A percentile compares a stretch with the other conserved stretches of the same genome.
phyloP scores from a whole-genome alignment of 2,113 vertebrate genomes.

The Lycocorax pyrrhopterus region DNA sequence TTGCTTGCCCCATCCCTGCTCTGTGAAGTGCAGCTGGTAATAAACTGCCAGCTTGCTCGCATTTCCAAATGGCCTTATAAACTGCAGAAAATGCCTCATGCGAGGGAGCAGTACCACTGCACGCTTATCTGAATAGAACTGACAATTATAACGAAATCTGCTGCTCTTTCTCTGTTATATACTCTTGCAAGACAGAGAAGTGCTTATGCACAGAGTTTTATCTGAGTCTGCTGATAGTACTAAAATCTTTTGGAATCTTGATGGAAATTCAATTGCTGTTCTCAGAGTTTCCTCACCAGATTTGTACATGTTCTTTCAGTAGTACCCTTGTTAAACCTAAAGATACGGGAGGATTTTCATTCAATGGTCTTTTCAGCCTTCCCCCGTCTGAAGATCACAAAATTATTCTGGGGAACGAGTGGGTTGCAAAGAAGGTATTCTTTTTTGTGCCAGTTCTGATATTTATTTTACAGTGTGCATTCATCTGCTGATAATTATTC shows the following conservation, averaged over 20 bases:
- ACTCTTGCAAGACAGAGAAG: conserved; percentile 25
- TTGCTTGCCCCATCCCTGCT: background rate
- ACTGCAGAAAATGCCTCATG: background rate
- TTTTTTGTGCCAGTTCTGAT: background rate
- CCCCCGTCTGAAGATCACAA: background rate
- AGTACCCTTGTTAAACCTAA: background rate
- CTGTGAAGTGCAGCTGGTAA: conserved; percentile 11
- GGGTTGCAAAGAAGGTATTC: background rate
- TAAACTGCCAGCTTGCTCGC: conserved; percentile 23
- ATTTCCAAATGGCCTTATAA: conserved; percentile 41
- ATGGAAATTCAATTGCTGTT: conserved; percentile 53
- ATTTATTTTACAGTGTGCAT: conserved; percentile 25
- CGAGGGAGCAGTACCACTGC: background rate
- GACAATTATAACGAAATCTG: conserved; percentile 38
- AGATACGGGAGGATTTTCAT: background rate
- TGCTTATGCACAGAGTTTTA: conserved; percentile 49
- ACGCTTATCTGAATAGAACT: conserved; percentile 25
- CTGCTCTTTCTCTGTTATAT: conserved; percentile 24
- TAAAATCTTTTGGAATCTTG: conserved; percentile 46
- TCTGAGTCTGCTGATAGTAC: conserved; percentile 51
- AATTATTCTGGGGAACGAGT: background rate
- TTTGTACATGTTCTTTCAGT: background rate
- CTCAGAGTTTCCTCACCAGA: background rate
- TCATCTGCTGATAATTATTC: conserved; percentile 18
- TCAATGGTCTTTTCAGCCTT: conserved; percentile 5